phyloP scores from a whole-genome alignment of 2,888 invertebrate genomes.

The Hypomecis atomaria region DNA sequence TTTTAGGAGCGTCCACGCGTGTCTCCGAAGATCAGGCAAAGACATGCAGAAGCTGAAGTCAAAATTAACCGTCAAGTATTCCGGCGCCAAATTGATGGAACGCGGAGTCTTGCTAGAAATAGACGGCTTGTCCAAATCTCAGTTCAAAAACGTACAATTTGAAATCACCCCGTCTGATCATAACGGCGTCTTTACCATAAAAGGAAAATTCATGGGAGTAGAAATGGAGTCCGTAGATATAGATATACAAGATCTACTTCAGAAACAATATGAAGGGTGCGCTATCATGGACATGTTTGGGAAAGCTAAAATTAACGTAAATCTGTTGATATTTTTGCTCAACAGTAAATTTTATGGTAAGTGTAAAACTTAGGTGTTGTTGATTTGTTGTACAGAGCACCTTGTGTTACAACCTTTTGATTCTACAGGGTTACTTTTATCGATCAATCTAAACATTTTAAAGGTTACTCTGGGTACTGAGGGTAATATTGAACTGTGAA shows the following conservation, averaged over 20 bases:
- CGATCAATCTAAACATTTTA: too few species aligned
- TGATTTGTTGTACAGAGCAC: conserved; percentile 8
- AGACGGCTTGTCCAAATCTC: conserved; percentile 87
- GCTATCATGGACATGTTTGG: conserved; percentile 91
- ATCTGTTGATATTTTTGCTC: conserved; percentile 88
- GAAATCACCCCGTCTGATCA: conserved; percentile 88
- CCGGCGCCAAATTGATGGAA: conserved; percentile 88
- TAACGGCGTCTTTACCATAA: conserved; percentile 88
- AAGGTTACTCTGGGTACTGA: too few species aligned
- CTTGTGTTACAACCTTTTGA: conserved; percentile 5
- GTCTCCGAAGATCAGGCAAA: conserved; percentile 76
- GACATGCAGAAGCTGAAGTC: conserved; percentile 84
- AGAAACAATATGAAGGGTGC: conserved; percentile 90
- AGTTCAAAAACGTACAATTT: conserved; percentile 90
- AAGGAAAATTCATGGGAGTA: conserved; percentile 91
- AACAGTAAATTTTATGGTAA: conserved; percentile 91
- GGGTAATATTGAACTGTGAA: too few species aligned
- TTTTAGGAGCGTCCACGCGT: conserved; percentile 84
- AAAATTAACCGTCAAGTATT: conserved; percentile 86
- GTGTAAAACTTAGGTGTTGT: conserved; percentile 47
- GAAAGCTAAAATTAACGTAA: conserved; percentile 91
- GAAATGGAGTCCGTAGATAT: conserved; percentile 89
- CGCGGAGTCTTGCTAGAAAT: conserved; percentile 89
- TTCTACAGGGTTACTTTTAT: background rate
- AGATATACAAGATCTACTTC: conserved; percentile 89